Evolutionary conservation across 2,888 invertebrate genomes (phyloP), one percentile per base, ranked within the genome.

Genomic region (Euzetes globulus): DNA sequence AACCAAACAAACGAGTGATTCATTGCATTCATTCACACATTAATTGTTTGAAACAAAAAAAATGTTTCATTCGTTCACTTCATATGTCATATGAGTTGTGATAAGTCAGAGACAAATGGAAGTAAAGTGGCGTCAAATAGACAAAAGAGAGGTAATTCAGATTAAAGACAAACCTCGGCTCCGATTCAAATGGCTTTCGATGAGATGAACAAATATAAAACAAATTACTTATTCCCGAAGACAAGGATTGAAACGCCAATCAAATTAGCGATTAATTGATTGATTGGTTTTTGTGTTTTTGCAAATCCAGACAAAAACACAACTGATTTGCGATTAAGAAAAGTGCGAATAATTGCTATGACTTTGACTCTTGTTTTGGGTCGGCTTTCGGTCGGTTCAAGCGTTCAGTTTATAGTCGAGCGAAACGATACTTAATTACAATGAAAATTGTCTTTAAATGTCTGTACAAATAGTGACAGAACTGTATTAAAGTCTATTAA

Each of bases 141-240:
- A 55, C 13, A 9, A 70, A 17, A 68, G 25, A 50, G 37, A 50
- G 1, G 11, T 5, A 63, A 29, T 27, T n/a, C 2, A 63, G 4
- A 29, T 63, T 25, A 63, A n/a, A 55, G 19, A 9, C 65, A 65
- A 41, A 65, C 65, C 65, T 65, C 65, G 41, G 65, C 65, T 65
- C 65, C 65, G 65, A 65, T 65, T 41, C 63, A 37, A 58, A 65
- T 65, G 65, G 37, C 37, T 65, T 65, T 65, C 41, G 60, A 52
- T 22, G 27, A 58, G 13, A 22, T 9, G 25, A 55, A 55, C 55
- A 55, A 55, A 55, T 41, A 33, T 41, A 52, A 52, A 1, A 52
- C 11, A 1, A 52, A 22, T n/a, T 52, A 52, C 11, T 52, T 41
- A 41, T 5, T 41, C 9, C 11, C 13, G 41, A 41, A 41, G 41